phyloP scores from a whole-genome alignment of 2,888 invertebrate species.

The Synergus laeviventris region DNA sequence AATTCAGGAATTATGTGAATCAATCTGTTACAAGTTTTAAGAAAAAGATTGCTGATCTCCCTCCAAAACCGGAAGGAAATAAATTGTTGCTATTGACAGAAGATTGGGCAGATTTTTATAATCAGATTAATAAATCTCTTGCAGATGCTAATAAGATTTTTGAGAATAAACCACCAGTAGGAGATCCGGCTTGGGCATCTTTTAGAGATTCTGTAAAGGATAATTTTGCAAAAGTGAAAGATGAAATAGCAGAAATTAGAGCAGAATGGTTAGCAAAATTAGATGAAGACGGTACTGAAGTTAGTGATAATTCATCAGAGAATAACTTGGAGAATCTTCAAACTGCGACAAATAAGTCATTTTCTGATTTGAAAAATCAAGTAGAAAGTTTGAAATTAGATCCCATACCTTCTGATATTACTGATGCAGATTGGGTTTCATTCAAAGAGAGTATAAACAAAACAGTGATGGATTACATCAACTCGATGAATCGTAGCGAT shows the following conservation, averaged over 20 bases:
- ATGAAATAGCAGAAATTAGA: constrained; percentile 52
- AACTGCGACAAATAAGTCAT: constrained; percentile 38
- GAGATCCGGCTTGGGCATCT: background rate
- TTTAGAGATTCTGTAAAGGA: constrained; percentile 44
- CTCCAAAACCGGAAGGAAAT: constrained; percentile 39
- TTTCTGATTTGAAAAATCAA: constrained; percentile 41
- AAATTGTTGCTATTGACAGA: constrained; percentile 42
- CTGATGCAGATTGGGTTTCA: constrained; percentile 48
- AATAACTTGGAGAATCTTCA: constrained; percentile 15
- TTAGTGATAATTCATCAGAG: background rate
- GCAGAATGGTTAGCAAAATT: constrained; percentile 49
- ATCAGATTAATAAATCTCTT: constrained; percentile 50
- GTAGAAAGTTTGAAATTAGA: constrained; percentile 38
- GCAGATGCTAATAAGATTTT: constrained; percentile 43
- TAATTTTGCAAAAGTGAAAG: constrained; percentile 56
- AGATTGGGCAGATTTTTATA: constrained; percentile 52
- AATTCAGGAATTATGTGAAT: constrained; percentile 47
- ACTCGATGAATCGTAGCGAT: constrained; percentile 44
- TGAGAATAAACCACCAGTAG: constrained; percentile 14
- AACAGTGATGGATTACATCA: constrained; percentile 43
- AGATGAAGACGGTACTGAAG: constrained; percentile 16
- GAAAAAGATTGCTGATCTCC: constrained; percentile 11
- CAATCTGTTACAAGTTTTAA: constrained; percentile 43
- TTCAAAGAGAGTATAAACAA: constrained; percentile 51
- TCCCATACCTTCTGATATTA: constrained; percentile 43